phyloP scores from a whole-genome alignment of 2,888 invertebrate genomes.

The Athetis lepigone region DNA sequence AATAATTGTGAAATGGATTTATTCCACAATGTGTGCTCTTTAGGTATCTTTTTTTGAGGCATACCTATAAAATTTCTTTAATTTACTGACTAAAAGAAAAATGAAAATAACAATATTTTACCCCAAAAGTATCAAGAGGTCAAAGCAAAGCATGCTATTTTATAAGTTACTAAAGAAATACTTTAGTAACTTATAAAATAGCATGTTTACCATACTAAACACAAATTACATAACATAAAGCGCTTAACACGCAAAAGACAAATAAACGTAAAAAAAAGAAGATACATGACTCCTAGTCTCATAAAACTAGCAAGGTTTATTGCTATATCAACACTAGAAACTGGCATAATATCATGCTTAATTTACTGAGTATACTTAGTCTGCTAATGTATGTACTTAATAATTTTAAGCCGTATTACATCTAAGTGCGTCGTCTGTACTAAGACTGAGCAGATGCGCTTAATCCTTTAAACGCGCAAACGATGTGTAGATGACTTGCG shows the following conservation, averaged over 20 bases:
- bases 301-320: slow-evolving; percentile 28
- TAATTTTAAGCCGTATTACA: slow-evolving; percentile 27
- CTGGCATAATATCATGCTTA: slow-evolving; percentile 27
- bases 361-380: slow-evolving; percentile 27
- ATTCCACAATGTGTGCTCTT: neutral
- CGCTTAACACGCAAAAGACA: slow-evolving; percentile 3
- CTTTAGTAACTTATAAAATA: neutral
- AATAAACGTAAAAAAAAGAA: slow-evolving; percentile 12
- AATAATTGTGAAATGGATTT: neutral
- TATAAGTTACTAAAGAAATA: no score
- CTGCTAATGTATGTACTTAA: slow-evolving; percentile 36
- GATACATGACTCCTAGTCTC: slow-evolving; percentile 5
- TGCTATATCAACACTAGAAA: slow-evolving; percentile 4
- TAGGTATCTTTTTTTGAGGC: neutral
- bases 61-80: no score
- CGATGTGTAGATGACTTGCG: no score
- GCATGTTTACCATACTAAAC: slow-evolving; percentile 1
- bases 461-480: no score
- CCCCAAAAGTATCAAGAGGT: neutral
- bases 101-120: neutral
- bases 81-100: neutral
- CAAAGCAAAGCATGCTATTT: neutral
- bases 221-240: neutral
- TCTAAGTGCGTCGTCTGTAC: slow-evolving; percentile 23
- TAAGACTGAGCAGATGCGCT: no score